A percentile compares a stretch with the other conserved stretches of the same genome.
Conservation (phyloP, 92 coral and sea anemone genomes). For the Virgularia gustaviana region DNA sequence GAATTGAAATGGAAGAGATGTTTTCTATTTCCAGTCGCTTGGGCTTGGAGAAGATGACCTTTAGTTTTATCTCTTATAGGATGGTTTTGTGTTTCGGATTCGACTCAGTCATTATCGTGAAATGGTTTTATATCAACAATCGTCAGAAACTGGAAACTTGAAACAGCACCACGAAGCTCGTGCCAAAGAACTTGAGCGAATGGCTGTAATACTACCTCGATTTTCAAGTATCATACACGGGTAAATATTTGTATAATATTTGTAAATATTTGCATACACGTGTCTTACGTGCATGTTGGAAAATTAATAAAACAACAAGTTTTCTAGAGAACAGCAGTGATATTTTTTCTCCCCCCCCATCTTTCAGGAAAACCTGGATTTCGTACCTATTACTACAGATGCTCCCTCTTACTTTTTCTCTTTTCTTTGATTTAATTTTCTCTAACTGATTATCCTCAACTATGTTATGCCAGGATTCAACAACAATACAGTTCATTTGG, state of each 20-base stretch:
- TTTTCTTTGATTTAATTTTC: background rate
- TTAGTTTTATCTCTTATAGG: conserved; percentile 39
- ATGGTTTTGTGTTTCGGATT: conserved; percentile 81
- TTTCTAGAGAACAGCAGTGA: no score
- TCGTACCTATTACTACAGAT: no score
- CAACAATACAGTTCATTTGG: conserved; percentile 75
- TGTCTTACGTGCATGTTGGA: background rate
- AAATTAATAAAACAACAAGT: background rate
- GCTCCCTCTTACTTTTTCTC: no score
- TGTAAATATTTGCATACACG: background rate
- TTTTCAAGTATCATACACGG: conserved; percentile 75
- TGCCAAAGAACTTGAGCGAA: conserved; percentile 55
- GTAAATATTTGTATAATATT: conserved; percentile 27
- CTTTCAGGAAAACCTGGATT: no score
- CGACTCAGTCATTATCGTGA: conserved; percentile 86
- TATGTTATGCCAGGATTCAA: conserved; percentile 55
- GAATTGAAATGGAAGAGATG: background rate
- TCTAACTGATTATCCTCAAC: background rate
- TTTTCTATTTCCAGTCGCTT: background rate
- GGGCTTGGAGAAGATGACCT: background rate
- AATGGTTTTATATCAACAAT: conserved; percentile 69
- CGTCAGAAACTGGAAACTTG: conserved; percentile 35
- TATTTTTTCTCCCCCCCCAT: no score
- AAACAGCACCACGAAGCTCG: conserved; percentile 23
- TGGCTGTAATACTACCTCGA: conserved; percentile 64